phyloP scores from a whole-genome alignment of 2,797 vertebrate species.

The Mormyrus hasselquistii region DNA sequence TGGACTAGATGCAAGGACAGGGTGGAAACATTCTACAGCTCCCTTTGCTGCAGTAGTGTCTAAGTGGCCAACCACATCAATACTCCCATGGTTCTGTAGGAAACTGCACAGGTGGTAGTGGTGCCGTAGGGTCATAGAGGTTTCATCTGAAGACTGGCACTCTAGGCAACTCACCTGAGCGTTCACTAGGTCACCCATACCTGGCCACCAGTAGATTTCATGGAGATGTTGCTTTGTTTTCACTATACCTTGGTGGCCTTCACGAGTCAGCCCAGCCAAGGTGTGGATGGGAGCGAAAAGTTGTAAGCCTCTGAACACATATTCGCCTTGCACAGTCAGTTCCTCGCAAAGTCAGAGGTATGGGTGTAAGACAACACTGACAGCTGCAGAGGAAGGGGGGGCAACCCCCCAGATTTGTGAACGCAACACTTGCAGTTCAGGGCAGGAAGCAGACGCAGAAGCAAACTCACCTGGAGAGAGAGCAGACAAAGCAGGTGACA shows the following conservation, averaged over 20 bases:
- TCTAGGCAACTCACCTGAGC: too few species aligned
- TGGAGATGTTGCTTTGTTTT: background rate
- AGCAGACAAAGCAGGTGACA: too few species aligned
- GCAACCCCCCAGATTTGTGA: too few species aligned
- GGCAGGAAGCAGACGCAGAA: too few species aligned
- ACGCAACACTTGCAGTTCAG: too few species aligned
- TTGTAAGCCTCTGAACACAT: background rate
- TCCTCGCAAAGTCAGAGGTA: too few species aligned
- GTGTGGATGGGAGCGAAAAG: background rate
- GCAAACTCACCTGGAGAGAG: too few species aligned
- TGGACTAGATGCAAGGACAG: background rate
- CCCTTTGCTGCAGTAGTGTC: background rate
- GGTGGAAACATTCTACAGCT: background rate
- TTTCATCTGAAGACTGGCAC: too few species aligned
- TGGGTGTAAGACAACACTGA: too few species aligned
- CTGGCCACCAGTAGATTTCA: background rate
- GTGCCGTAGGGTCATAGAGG: background rate
- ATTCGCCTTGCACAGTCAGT: too few species aligned
- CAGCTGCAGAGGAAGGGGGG: too few species aligned
- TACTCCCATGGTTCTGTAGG: background rate
- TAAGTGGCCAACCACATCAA: background rate
- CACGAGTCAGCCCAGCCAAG: background rate
- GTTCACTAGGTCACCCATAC: background rate
- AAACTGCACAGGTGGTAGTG: background rate
- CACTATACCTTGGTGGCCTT: background rate